Base-by-base conservation (phyloP, 2,888 invertebrate genomes). In the Poecilus cupreus region DNA sequence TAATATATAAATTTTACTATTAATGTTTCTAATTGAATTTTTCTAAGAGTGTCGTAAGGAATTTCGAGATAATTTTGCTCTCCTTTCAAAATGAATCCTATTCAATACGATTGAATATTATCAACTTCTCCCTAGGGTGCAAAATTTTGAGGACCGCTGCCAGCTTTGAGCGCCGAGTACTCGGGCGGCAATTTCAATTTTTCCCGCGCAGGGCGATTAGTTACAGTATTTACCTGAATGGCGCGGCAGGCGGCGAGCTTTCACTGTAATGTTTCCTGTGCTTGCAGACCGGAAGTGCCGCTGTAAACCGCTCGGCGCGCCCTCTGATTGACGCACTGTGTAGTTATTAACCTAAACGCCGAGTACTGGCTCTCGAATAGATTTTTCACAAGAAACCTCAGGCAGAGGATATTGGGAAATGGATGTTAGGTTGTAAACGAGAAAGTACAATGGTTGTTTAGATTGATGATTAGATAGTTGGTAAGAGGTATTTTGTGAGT, bases 261-360 rank as follows among this genome's bases (percentile, higher is more conserved):
- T 76, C 76, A 76, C 76, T 32, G 16, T 74, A 76, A 13, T 4
- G 20, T 54, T 76, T 76, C 76, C 76, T 26, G 57, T 57, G 75
- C n/a, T 18, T 54, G 57, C 32, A 20, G 57, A 76, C 57, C 54
- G 76, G 76, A 76, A 76, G 32, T 76, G 24, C 37, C 37, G 37
- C 39, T 54, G 75, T 75, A 75, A 75, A 75, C 10, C 22, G n/a
- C n/a, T 46, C 46, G 49, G 46, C 72, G 22, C 72, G 46, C 72
- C 72, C 49, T 49, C 11, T 13, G 13, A 46, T 13, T 72, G 13
- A 43, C 0, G 22, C 22, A 10, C 32, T 24, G 1, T 60, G 60
- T 26, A 11, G 24, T 24, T 60, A 60, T 60, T 18, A 51, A 20
- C 24, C 46, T 72, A 22, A 46, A 46, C 72, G 8, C 24, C 10